Percentiles rank a stretch among this genome's conserved stretches.
Conservation (phyloP, 2,797 vertebrate species). For the Diglossa cyanea region DNA sequence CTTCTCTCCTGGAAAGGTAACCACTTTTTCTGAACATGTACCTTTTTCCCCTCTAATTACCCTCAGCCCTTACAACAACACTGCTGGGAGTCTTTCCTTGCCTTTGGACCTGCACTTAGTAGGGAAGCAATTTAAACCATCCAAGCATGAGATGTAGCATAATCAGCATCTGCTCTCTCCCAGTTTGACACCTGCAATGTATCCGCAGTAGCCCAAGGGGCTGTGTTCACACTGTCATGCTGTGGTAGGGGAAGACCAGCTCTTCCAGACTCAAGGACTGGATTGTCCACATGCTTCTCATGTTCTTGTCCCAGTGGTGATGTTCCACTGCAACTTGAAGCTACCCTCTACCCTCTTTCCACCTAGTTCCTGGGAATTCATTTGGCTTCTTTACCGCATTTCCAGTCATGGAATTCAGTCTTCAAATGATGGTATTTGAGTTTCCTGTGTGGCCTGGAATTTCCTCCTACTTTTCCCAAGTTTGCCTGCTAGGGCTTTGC, state of each 20-base stretch:
- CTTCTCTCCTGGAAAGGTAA: background rate
- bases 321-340: background rate
- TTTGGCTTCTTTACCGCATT: background rate
- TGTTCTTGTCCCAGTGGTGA: background rate
- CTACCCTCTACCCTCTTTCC: background rate
- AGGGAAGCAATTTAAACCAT: slow-evolving; percentile 16
- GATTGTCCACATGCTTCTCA: background rate
- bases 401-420: background rate
- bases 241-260: background rate
- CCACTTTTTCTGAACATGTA: background rate
- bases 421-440: background rate
- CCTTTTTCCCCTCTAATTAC: background rate
- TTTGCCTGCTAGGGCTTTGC: background rate
- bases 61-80: background rate
- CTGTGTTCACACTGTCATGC: background rate
- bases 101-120: background rate
- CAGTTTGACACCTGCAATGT: background rate
- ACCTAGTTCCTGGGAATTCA: background rate
- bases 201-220: background rate
- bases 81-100: slow-evolving; percentile 4
- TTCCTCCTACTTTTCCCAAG: background rate
- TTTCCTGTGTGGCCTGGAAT: background rate
- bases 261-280: background rate
- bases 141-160: background rate
- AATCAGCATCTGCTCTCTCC: slow-evolving; percentile 3